Percentiles rank a stretch among this genome's conserved stretches.
Evolutionary conservation across 2,797 vertebrate genomes (phyloP).

Genomic region (Sorex maritimensis): DNA sequence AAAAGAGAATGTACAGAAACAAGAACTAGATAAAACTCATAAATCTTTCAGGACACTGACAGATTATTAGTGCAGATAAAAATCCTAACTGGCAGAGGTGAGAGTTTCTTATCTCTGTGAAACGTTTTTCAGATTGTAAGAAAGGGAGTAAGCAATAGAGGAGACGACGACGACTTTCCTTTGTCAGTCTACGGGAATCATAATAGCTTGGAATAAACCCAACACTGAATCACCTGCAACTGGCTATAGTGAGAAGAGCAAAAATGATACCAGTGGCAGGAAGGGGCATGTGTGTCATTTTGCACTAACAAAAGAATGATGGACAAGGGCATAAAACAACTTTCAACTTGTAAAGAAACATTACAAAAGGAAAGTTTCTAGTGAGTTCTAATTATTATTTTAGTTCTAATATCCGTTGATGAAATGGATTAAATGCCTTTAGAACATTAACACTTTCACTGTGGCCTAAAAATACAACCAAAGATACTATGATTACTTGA

Average conservation of each 20-base stretch:
- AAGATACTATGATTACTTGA: no score
- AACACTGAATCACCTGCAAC: neutral
- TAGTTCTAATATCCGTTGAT: neutral
- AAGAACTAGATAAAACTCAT: neutral
- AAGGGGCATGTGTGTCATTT: neutral
- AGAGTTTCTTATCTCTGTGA: neutral
- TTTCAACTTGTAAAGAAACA: neutral
- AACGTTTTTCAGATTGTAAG: conserved; percentile 25
- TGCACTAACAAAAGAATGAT: neutral
- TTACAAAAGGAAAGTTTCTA: neutral
- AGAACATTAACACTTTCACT: neutral
- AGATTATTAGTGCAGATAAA: neutral
- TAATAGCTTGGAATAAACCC: neutral
- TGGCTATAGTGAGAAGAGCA: neutral
- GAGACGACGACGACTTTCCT: neutral
- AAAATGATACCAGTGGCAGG: neutral
- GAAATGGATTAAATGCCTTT: neutral
- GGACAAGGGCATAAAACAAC: neutral
- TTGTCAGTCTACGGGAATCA: neutral
- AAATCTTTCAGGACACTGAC: neutral
- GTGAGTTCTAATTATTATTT: no score
- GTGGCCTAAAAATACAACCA: neutral
- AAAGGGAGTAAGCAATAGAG: neutral
- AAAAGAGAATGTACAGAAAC: neutral
- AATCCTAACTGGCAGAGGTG: neutral